Conservation (phyloP, 2,797 vertebrate species). For the Liasis olivaceus region DNA sequence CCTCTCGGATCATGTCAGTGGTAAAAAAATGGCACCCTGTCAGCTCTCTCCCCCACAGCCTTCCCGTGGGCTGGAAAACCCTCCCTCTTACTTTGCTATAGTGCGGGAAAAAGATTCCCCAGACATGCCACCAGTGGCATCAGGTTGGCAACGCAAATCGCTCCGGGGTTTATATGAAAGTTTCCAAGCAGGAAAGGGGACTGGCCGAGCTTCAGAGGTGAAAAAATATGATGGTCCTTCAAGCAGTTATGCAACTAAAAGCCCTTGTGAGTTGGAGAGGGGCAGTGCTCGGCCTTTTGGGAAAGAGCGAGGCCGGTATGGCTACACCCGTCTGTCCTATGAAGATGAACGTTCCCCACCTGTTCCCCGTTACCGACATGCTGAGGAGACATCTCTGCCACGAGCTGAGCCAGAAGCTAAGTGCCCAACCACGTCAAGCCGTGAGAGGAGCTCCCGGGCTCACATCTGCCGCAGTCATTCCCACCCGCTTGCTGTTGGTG, state of each 20-base stretch:
- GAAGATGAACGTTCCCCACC: slow-evolving; percentile 72
- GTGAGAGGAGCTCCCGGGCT: slow-evolving; percentile 40
- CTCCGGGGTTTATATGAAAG: slow-evolving; percentile 55
- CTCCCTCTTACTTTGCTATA: slow-evolving; percentile 88
- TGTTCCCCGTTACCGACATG: slow-evolving; percentile 43
- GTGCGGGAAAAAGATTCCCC: slow-evolving; percentile 78
- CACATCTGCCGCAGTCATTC: slow-evolving; percentile 52
- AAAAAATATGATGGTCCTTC: slow-evolving; percentile 78
- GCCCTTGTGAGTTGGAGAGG: slow-evolving; percentile 54
- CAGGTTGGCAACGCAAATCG: slow-evolving; percentile 56
- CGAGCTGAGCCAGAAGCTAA: slow-evolving; percentile 25
- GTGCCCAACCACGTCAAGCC: neutral
- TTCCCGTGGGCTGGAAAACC: slow-evolving; percentile 82
- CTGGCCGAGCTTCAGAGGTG: slow-evolving; percentile 53
- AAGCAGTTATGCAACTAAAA: slow-evolving; percentile 76
- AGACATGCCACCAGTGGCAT: slow-evolving; percentile 29
- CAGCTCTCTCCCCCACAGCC: slow-evolving; percentile 85
- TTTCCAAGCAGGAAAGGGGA: slow-evolving; percentile 50
- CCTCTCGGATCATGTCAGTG: slow-evolving; percentile 77
- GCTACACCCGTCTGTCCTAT: slow-evolving; percentile 64
- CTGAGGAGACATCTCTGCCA: slow-evolving; percentile 34
- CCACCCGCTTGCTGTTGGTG: slow-evolving; percentile 47
- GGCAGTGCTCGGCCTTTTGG: slow-evolving; percentile 35
- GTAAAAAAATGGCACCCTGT: slow-evolving; percentile 77
- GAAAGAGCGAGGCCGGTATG: slow-evolving; percentile 46